These are phyloP conservation scores for Xyrauchen texanus DNA, from an alignment of 2,113 vertebrate genomes.

Conservation along the genomic window DNA sequence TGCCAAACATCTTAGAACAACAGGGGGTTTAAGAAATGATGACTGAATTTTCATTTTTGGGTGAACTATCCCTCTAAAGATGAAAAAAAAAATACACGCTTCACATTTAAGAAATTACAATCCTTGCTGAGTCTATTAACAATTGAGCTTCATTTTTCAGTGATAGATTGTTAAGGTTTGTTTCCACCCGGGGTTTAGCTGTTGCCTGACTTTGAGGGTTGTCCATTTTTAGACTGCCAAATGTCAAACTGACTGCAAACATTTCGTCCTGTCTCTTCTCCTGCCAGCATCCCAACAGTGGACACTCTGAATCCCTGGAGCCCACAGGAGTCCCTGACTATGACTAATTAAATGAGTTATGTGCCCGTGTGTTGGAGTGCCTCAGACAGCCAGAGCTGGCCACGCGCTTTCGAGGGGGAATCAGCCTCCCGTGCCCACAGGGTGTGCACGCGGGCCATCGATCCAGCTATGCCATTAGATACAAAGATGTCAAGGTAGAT, in stretches of 20 bases:
- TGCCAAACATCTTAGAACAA: too few relatives aligned
- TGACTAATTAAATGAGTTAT: constrained; percentile 57
- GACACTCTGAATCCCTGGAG: constrained; percentile 41
- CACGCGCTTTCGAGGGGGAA: constrained; percentile 42
- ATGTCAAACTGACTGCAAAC: constrained; percentile 47
- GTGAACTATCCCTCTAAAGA: too few relatives aligned
- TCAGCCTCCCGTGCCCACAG: constrained; percentile 54
- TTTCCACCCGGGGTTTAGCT: not conserved
- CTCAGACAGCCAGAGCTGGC: constrained; percentile 48
- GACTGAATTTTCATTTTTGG: too few relatives aligned
- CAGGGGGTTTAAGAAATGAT: too few relatives aligned
- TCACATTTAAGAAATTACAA: too few relatives aligned
- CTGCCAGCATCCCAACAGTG: constrained; percentile 28
- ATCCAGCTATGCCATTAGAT: constrained; percentile 63
- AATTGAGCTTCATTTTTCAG: not conserved
- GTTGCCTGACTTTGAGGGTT: constrained; percentile 2
- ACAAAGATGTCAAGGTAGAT: constrained; percentile 66
- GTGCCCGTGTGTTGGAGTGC: constrained; percentile 4
- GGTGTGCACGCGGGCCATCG: constrained; percentile 57
- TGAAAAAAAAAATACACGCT: too few relatives aligned
- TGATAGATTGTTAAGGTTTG: not conserved
- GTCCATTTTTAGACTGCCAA: constrained; percentile 24
- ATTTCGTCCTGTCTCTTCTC: constrained; percentile 43
- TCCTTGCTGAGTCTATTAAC: too few relatives aligned
- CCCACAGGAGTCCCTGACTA: constrained; percentile 45